Evolutionary conservation across 2,888 invertebrate genomes (phyloP), one percentile per base, ranked within the genome.

Genomic region (Scaeva pyrastri): DNA sequence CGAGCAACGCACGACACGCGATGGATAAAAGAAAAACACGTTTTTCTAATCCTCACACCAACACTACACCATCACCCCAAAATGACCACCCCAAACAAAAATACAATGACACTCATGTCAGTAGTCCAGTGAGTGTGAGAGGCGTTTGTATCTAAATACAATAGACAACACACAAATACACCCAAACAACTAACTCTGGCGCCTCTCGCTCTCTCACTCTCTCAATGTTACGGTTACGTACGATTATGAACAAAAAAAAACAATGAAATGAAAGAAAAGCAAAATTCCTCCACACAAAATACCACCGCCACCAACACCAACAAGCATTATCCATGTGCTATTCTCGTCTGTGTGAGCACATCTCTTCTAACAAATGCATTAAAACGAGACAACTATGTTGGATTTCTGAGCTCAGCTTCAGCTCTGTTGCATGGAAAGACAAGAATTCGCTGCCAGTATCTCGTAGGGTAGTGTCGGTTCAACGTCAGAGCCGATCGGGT

Each of bases 381-480:
- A 71, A 64, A 86, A 26, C 71, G 77, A 71, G 86, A 82, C 82
- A 66, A 62, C 62, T 56, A 43, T 50, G 2, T n/a, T 8, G 12
- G 8, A 16, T 2, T 31, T 68, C 11, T 52, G 36, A 77, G 45
- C 70, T 52, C 19, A 77, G 73, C 73, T 73, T 79, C 62, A 73
- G 77, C 74, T 82, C 82, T 71, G 75, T 78, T 86, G 58, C 77
- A 86, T 86, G 86, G 86, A 86, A 86, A 74, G 82, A 77, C 82
- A 56, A 82, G 64, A 82, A 82, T 58, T 71, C 56, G 39, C 74
- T 45, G 81, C 14, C 82, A 86, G 86, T 86, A 86, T 86, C 86
- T 86, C 88, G 89, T 88, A 88, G 88, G 85, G 89, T 91, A 92
- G 92, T 91, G 91, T 92, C 92, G 93, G 92, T 92, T 92, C 90